A percentile compares a stretch with the other conserved stretches of the same genome.
Evolutionary conservation across 53 echinoderm and acorn worm genomes (phyloP).

Genomic region (Antedon mediterranea): DNA sequence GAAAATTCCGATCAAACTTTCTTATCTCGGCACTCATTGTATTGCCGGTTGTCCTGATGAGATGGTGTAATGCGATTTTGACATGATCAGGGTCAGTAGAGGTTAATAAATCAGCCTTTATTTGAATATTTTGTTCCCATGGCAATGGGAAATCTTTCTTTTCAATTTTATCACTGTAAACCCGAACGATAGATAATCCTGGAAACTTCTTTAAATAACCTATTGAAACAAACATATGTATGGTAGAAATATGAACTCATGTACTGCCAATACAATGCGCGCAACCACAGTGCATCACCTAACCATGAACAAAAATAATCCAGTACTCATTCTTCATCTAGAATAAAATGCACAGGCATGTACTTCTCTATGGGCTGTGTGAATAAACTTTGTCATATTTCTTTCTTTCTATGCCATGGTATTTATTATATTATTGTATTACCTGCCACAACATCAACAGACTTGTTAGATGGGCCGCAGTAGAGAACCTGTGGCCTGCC

Average conservation of each 20-base stretch:
- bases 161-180: slow-evolving; percentile 89
- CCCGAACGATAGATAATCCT: slow-evolving; percentile 43
- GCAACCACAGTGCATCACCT: too few species aligned
- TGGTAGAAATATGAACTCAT: too few species aligned
- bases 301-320: too few species aligned
- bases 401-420: too few species aligned
- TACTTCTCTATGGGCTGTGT: too few species aligned
- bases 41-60: slow-evolving; percentile 5
- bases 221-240: too few species aligned
- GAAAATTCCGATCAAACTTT: background rate
- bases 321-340: too few species aligned
- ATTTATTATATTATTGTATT: too few species aligned
- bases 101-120: slow-evolving; percentile 34
- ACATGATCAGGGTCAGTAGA: slow-evolving; percentile 30
- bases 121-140: slow-evolving; percentile 18
- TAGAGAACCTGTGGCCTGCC: slow-evolving; percentile 34
- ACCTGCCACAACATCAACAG: slow-evolving; percentile 79
- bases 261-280: too few species aligned
- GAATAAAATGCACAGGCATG: too few species aligned
- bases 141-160: slow-evolving; percentile 53
- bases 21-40: background rate
- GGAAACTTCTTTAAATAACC: slow-evolving; percentile 57
- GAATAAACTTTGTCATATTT: too few species aligned
- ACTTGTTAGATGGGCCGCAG: too few species aligned
- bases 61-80: slow-evolving; percentile 38